Evolutionary conservation across 2,113 vertebrate species (phyloP).

Genomic region (Motacilla alba): DNA sequence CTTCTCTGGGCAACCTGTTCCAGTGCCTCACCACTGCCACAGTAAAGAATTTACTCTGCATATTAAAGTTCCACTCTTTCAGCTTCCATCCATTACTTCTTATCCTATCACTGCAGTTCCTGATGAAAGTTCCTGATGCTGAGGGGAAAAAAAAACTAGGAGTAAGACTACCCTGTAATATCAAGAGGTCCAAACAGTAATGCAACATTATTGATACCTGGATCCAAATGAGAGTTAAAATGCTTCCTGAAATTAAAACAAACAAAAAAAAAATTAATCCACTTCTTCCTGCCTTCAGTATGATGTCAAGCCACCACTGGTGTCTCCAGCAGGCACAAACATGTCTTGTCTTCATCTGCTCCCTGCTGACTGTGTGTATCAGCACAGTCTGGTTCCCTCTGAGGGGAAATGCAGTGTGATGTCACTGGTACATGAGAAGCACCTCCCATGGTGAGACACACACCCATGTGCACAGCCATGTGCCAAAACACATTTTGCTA

Average conservation of each 20-base stretch:
- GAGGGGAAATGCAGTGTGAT: neutral
- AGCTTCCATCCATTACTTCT: neutral
- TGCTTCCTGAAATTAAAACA: neutral
- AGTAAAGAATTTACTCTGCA: neutral
- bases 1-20: neutral
- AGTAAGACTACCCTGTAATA: neutral
- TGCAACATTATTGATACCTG: neutral
- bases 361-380: neutral
- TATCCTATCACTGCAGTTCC: neutral
- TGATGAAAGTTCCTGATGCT: neutral
- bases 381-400: neutral
- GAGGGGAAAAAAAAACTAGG: neutral
- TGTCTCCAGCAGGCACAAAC: neutral
- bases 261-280: neutral
- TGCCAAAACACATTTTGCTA: neutral
- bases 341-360: neutral
- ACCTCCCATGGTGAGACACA: neutral
- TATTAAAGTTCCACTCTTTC: neutral
- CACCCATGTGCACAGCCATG: rapidly evolving
- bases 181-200: neutral
- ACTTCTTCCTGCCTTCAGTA: neutral
- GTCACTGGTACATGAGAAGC: neutral
- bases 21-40: neutral
- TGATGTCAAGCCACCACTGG: rapidly evolving
- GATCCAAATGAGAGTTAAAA: neutral